A percentile compares a stretch with the other conserved stretches of the same genome.
These are phyloP conservation scores for Luffia ferchaultella DNA, from an alignment of 2,888 invertebrate genomes.

Conservation along the genomic window DNA sequence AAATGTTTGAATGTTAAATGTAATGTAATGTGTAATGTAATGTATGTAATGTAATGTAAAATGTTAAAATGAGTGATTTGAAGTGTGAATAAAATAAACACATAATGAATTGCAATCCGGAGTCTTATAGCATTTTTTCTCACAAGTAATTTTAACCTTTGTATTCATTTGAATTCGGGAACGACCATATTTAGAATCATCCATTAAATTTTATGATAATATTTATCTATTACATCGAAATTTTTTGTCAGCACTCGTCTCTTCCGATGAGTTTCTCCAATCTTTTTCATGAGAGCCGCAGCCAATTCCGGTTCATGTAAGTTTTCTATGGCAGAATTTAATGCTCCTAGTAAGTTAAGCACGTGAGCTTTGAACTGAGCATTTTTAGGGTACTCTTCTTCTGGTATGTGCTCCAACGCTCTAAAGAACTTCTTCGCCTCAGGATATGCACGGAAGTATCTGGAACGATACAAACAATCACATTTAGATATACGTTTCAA, in stretches of 20 bases:
- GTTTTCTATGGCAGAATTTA: conserved; percentile 42
- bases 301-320: conserved; percentile 51
- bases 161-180: background rate
- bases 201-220: too few relatives aligned
- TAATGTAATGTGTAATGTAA: background rate
- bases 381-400: conserved; percentile 38
- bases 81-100: background rate
- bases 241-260: conserved; percentile 39
- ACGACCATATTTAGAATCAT: background rate
- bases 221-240: conserved; percentile 37
- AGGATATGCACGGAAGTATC: conserved; percentile 42
- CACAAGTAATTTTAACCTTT: background rate
- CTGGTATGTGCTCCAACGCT: conserved; percentile 38
- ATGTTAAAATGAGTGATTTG: background rate
- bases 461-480: conserved; percentile 25
- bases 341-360: conserved; percentile 47
- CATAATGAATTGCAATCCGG: too few relatives aligned
- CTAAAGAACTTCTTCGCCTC: conserved; percentile 48
- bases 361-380: conserved; percentile 57
- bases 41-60: background rate
- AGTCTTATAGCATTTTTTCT: too few relatives aligned
- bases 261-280: conserved; percentile 45
- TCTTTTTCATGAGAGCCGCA: conserved; percentile 47
- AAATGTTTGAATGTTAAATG: too few relatives aligned
- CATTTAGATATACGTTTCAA: too few relatives aligned